Base-by-base conservation (phyloP, 2,113 vertebrate species). In the Thryonomys swinderianus region DNA sequence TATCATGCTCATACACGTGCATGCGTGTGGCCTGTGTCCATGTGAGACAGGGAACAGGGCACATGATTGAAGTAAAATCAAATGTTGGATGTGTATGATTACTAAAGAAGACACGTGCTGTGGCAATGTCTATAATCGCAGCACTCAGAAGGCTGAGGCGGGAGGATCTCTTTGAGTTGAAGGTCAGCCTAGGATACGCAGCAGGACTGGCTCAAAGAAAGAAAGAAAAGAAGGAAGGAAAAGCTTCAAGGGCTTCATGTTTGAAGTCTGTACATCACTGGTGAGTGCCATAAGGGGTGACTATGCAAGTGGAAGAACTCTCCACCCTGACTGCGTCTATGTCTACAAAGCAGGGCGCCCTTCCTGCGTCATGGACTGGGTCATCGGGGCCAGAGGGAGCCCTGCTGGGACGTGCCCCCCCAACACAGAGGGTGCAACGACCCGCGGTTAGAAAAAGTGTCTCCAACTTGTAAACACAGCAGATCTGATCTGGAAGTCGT, bases 401-500 rank as follows among this genome's bases (percentile, higher is more conserved):
- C 84, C 95, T 90, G 93, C 95, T 79, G 76, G 91, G 76, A 40
- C 12, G 7, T 12, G 17, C 18, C 18, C 6, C 79, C 37, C 57
- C 82, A 0, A 0, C 53, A 5, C 91, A 66, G 87, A 94, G 84
- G 88, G 18, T 69, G 87, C 94, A 80, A 30, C 45, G 86, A n/a
- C 89, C 0, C 6, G 94, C 14, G 34, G 94, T 97, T 96, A 96
- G 96, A 93, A 96, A 94, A 96, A 95, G 96, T 97, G 96, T 96
- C 97, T 98, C 96, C 84, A 82, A 95, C 79, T 96, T 96, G 96
- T 97, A 97, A 97, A 97, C 94, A 97, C 84, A 94, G 91, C 91
- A 85, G 86, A 96, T 97, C 78, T 89, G 94, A 97, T 98, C 97
- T 97, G 97, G 96, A 97, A 97, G 96, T 97, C 96, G 93, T 96